Conservation (phyloP, 2,797 vertebrate species). For the Coracias cyanogaster region DNA sequence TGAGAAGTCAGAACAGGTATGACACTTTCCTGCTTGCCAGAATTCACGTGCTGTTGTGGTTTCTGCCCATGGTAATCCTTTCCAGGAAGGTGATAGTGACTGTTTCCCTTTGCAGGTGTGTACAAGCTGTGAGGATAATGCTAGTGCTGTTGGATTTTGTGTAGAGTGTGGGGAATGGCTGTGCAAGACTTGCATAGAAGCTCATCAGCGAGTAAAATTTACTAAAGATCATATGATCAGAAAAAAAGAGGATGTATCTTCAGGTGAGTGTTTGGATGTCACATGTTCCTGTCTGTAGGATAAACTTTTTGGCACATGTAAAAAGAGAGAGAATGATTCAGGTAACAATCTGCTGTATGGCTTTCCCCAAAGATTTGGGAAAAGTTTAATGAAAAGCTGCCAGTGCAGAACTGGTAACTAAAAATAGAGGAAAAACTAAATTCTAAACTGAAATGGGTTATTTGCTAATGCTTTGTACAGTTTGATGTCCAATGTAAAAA, state of each 20-base stretch:
- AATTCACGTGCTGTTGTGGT: neutral
- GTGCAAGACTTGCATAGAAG: slow-evolving; percentile 98
- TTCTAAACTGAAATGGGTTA: neutral
- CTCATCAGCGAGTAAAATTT: slow-evolving; percentile 98
- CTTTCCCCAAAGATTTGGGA: neutral
- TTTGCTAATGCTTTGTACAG: neutral
- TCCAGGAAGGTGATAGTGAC: neutral
- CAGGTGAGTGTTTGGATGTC: slow-evolving; percentile 80
- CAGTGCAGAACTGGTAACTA: neutral
- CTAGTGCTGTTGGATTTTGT: slow-evolving; percentile 95
- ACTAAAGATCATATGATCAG: slow-evolving; percentile 98
- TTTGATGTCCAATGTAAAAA: neutral
- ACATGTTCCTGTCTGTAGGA: neutral
- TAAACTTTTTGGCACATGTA: accelerated
- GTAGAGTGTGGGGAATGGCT: slow-evolving; percentile 97
- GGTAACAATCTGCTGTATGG: neutral
- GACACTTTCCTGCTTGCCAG: neutral
- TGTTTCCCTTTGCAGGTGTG: slow-evolving; percentile 85
- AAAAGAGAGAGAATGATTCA: neutral
- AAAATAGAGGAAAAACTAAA: neutral
- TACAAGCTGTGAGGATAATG: slow-evolving; percentile 97
- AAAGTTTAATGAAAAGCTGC: neutral
- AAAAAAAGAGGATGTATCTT: slow-evolving; percentile 93
- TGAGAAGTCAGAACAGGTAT: slow-evolving; percentile 94
- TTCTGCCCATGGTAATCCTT: neutral